Conservation (phyloP, 2,113 vertebrate genomes). For the Dipodomys ordii region DNA sequence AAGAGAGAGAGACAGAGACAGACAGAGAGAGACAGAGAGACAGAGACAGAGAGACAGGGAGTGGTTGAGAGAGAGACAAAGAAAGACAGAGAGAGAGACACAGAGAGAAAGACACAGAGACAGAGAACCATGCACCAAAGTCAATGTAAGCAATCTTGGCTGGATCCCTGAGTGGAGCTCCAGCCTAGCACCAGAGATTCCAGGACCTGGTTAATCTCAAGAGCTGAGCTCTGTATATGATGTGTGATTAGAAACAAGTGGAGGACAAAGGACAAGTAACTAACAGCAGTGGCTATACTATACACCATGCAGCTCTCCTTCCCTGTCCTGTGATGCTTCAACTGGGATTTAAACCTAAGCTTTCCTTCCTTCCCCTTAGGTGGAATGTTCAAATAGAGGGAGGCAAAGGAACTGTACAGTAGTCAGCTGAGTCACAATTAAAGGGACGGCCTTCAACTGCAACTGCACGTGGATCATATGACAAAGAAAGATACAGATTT, state of each 20-base stretch:
- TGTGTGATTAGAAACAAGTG: constrained; percentile 31
- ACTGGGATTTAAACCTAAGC: background rate
- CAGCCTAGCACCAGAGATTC: rapidly evolving
- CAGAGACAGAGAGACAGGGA: background rate
- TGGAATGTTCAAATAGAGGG: constrained; percentile 80
- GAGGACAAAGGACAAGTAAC: constrained; percentile 44
- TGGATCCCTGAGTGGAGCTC: background rate
- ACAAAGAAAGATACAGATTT: constrained; percentile 1
- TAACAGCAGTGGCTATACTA: background rate
- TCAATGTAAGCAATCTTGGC: too few species aligned
- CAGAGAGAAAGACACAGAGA: background rate
- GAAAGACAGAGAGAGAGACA: background rate
- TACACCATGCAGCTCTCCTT: constrained; percentile 49
- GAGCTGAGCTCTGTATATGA: constrained; percentile 6
- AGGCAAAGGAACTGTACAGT: background rate
- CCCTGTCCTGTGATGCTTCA: constrained; percentile 20
- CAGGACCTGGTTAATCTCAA: constrained; percentile 54
- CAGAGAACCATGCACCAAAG: background rate
- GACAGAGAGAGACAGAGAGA: background rate
- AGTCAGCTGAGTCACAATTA: constrained; percentile 16
- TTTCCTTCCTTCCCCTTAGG: constrained; percentile 83
- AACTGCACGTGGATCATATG: constrained; percentile 21
- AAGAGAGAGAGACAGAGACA: background rate
- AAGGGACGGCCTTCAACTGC: background rate
- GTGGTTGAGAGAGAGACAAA: background rate